Conservation (phyloP, 2,113 vertebrate species). For the Pardalotus punctatus region DNA sequence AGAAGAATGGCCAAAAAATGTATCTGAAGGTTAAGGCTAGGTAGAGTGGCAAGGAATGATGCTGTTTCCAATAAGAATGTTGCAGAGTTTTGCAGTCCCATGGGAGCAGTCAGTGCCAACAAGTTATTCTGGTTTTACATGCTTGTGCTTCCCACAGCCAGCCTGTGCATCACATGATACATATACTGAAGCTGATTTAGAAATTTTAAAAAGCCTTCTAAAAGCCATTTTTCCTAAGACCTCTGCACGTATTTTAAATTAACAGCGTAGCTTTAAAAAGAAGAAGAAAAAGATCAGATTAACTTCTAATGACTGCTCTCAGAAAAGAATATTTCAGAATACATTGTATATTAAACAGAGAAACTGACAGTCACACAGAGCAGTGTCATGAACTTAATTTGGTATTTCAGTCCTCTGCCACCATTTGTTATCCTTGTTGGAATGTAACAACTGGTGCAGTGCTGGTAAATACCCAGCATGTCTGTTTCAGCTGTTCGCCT, state of each 20-base stretch:
- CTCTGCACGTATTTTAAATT: neutral
- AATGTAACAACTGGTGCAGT: constrained; percentile 61
- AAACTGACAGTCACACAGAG: neutral
- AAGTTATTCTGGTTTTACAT: constrained; percentile 59
- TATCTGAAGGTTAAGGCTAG: neutral
- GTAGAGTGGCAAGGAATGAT: neutral
- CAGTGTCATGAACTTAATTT: neutral
- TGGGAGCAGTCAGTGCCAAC: neutral
- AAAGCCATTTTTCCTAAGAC: neutral
- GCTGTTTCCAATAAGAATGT: neutral
- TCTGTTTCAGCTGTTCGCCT: constrained; percentile 53
- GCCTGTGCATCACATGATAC: neutral
- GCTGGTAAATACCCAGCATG: neutral
- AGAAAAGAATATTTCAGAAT: neutral
- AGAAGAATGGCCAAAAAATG: neutral
- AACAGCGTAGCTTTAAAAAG: neutral
- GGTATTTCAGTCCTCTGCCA: constrained; percentile 19
- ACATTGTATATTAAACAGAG: neutral
- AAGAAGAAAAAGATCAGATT: neutral
- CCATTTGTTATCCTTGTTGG: constrained; percentile 38
- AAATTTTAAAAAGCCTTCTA: neutral
- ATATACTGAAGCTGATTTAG: neutral
- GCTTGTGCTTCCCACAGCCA: constrained; percentile 40
- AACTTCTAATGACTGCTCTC: neutral
- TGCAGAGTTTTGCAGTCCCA: neutral